Evolutionary conservation across 2,888 invertebrate species (phyloP).

Genomic region (Protonemura montana): DNA sequence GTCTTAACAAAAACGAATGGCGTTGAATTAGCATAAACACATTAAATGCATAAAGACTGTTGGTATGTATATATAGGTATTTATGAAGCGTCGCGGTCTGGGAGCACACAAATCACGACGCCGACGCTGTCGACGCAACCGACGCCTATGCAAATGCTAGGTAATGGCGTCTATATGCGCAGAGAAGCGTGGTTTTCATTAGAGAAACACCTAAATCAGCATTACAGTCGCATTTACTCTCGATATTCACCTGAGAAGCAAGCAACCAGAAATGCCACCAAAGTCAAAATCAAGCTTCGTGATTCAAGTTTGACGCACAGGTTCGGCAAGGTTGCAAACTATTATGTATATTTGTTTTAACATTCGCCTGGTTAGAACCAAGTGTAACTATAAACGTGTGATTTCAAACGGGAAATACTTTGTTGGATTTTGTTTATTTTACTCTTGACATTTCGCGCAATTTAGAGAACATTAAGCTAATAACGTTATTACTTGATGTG

Average conservation of each 20-base stretch:
- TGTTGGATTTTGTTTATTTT: not conserved
- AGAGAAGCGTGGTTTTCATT: not conserved
- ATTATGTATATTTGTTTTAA: no score
- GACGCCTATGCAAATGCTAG: not conserved
- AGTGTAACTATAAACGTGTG: no score
- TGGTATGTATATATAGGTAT: not conserved
- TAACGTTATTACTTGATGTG: not conserved
- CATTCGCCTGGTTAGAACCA: no score
- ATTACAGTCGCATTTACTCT: no score
- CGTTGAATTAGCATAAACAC: not conserved
- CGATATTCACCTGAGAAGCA: no score
- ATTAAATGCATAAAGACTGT: not conserved
- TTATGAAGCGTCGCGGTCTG: no score
- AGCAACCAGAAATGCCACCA: no score
- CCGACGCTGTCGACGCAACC: not conserved
- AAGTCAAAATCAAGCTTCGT: no score
- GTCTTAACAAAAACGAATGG: slow-evolving; percentile 4
- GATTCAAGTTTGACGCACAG: no score
- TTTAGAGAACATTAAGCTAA: not conserved
- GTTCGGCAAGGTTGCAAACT: no score
- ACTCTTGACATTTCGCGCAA: not conserved
- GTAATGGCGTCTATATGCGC: not conserved
- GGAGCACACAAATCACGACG: no score
- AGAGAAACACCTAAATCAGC: not conserved
- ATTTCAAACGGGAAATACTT: no score